Conservation (phyloP, 2,888 invertebrate genomes). For the Ophion ventricosus region DNA sequence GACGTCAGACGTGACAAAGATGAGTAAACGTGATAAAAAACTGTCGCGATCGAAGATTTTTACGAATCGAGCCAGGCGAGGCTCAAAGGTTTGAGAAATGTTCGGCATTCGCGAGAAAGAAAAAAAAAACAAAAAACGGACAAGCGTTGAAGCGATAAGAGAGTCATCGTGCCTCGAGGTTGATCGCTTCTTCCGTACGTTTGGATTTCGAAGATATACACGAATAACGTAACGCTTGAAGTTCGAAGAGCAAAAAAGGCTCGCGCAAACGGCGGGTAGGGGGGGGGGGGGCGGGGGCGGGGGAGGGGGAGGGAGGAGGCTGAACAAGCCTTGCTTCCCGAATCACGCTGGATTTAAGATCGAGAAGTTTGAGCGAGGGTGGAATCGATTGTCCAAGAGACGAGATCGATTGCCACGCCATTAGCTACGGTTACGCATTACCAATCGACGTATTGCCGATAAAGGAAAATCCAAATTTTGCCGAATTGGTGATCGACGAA, state of each 20-base stretch:
- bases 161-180: conserved; percentile 12
- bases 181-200: conserved; percentile 12
- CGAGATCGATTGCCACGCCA: conserved; percentile 78
- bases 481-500: conserved; percentile 78
- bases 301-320: no score
- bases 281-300: no score
- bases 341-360: conserved; percentile 54
- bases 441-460: conserved; percentile 80
- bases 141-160: conserved; percentile 31
- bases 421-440: conserved; percentile 82
- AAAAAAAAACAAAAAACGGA: no score
- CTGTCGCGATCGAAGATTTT: background rate
- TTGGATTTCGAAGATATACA: no score
- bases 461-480: conserved; percentile 74
- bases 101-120: conserved; percentile 67
- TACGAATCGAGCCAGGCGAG: conserved; percentile 12
- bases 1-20: conserved; percentile 14
- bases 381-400: conserved; percentile 65
- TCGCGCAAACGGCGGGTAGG: conserved; percentile 45
- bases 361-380: conserved; percentile 77
- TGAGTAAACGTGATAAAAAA: background rate
- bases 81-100: conserved; percentile 70
- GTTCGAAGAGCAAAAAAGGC: conserved; percentile 77
- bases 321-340: no score
- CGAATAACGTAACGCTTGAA: background rate